A percentile compares a stretch with the other conserved stretches of the same genome.
phyloP scores from a whole-genome alignment of 2,113 vertebrate species.

The Neotoma lepida region DNA sequence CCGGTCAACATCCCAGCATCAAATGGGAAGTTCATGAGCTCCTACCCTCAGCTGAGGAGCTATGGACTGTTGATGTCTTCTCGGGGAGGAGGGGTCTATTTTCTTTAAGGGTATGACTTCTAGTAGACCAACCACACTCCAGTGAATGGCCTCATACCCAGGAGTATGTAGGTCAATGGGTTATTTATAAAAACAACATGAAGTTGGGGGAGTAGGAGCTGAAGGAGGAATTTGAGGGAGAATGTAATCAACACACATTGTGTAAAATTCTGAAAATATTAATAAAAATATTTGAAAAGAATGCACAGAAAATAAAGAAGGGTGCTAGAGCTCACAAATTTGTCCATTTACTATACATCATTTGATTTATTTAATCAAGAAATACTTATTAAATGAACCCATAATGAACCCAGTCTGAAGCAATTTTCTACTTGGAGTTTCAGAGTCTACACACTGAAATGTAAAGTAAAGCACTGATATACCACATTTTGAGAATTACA shows the following conservation, averaged over 20 bases:
- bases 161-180: not conserved
- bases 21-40: not conserved
- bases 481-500: not conserved
- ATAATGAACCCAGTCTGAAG: constrained; percentile 35
- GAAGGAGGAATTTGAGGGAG: not conserved
- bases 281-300: not conserved
- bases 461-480: not conserved
- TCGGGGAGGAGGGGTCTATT: not conserved
- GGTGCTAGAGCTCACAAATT: not conserved
- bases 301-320: not conserved
- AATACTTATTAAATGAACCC: constrained; percentile 58
- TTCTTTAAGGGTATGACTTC: not conserved
- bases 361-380: constrained; percentile 62
- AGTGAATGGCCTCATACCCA: not conserved
- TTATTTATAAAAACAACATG: not conserved
- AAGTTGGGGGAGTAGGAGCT: not conserved
- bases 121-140: not conserved
- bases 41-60: not conserved
- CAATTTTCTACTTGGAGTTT: constrained; percentile 48
- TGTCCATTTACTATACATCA: constrained; percentile 28
- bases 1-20: not conserved
- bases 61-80: not conserved
- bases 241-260: not conserved
- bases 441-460: constrained; percentile 11
- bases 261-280: not conserved